Percentiles rank a stretch among this genome's conserved stretches.
These are phyloP conservation scores for Drosophila percnosoma DNA, from an alignment of 2,888 invertebrate genomes.

Conservation along the genomic window DNA sequence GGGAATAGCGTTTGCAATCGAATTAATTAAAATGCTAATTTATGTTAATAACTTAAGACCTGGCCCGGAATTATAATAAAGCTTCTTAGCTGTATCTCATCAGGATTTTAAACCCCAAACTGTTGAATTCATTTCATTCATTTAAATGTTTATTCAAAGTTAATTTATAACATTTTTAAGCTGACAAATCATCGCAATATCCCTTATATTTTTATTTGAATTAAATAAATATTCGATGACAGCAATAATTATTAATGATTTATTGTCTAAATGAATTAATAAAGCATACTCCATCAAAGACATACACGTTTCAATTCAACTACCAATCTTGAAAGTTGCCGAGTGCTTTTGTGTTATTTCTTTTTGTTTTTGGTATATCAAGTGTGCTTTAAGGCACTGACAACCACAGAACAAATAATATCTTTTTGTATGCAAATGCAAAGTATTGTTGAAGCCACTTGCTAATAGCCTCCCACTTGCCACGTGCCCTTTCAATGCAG, in stretches of 20 bases:
- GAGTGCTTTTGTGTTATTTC: neutral
- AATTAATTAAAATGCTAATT: slow-evolving; percentile 65
- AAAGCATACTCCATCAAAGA: neutral
- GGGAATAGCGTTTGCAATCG: slow-evolving; percentile 27
- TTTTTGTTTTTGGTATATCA: slow-evolving; percentile 21
- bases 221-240: neutral
- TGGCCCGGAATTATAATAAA: slow-evolving; percentile 35
- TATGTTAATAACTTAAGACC: slow-evolving; percentile 22
- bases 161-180: no score
- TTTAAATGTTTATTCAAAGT: no score
- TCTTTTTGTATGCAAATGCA: slow-evolving; percentile 69
- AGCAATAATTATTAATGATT: neutral
- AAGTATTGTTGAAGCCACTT: slow-evolving; percentile 55
- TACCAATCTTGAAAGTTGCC: neutral
- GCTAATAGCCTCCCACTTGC: slow-evolving; percentile 54
- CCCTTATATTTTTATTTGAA: neutral
- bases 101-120: neutral
- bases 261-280: neutral
- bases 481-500: slow-evolving; percentile 38
- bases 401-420: slow-evolving; percentile 63
- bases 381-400: slow-evolving; percentile 54
- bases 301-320: neutral
- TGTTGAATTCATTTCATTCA: neutral
- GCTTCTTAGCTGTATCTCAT: neutral
- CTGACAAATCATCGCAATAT: neutral